These are phyloP conservation scores for Parotia lawesii DNA, from an alignment of 2,113 vertebrate species.

Conservation along the genomic window DNA sequence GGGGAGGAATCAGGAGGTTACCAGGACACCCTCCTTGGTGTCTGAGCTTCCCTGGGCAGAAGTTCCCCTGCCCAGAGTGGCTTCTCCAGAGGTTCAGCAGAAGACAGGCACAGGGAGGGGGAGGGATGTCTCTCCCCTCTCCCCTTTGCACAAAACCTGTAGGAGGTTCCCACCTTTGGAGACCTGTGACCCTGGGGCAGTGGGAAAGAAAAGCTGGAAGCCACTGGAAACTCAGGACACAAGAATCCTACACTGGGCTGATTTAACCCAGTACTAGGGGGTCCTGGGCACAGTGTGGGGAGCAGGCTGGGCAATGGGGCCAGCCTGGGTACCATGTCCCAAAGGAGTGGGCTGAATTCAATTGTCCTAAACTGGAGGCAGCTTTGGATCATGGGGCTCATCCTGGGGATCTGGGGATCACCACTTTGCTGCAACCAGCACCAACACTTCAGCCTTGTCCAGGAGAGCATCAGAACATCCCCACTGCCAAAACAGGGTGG, in stretches of 20 bases:
- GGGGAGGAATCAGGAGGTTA: neutral
- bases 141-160: neutral
- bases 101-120: neutral
- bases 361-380: neutral
- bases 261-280: neutral
- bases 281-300: neutral
- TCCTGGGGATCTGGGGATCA: neutral
- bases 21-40: neutral
- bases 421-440: fast-evolving
- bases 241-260: neutral
- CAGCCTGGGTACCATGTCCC: neutral
- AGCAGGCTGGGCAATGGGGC: neutral
- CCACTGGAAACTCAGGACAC: neutral
- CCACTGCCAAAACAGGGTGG: neutral
- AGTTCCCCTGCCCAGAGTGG: neutral
- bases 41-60: neutral
- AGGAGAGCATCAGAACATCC: neutral
- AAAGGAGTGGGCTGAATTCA: neutral
- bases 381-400: neutral
- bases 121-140: neutral
- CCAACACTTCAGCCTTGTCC: neutral
- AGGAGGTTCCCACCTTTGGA: neutral
- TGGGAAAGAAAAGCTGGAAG: neutral
- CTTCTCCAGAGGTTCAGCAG: neutral
- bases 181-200: neutral